Percentiles rank a stretch among this genome's conserved stretches.
Conservation (phyloP, 1,140 invertebrate species). For the Battus philenor region DNA sequence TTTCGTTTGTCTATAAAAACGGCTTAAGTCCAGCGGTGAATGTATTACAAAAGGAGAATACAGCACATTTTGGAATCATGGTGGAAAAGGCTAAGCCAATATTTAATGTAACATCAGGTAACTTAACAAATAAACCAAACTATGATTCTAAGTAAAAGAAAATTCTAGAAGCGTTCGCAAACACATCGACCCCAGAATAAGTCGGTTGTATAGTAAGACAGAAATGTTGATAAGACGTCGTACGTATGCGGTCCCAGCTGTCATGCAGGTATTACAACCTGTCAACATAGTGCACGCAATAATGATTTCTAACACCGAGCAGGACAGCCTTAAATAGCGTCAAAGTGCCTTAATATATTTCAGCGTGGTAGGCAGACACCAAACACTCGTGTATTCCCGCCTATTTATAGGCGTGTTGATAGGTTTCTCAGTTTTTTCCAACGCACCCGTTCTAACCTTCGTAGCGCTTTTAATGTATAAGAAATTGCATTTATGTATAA, state of each 20-base stretch:
- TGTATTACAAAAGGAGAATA: too few relatives aligned
- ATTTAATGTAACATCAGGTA: too few relatives aligned
- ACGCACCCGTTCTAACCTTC: slow-evolving; percentile 2
- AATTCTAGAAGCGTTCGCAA: too few relatives aligned
- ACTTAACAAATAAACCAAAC: too few relatives aligned
- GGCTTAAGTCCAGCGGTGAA: too few relatives aligned
- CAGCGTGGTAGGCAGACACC: slow-evolving; percentile 7
- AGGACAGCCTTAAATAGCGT: background rate
- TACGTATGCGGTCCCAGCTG: slow-evolving; percentile 8
- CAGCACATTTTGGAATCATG: too few relatives aligned
- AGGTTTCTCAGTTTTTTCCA: slow-evolving; percentile 14
- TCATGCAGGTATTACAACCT: slow-evolving; percentile 13
- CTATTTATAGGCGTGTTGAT: slow-evolving; percentile 16
- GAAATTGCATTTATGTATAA: background rate
- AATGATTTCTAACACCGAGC: background rate
- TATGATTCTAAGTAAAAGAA: too few relatives aligned
- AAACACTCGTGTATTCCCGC: slow-evolving; percentile 14
- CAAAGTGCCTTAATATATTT: background rate
- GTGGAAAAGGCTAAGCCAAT: too few relatives aligned
- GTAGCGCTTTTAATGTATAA: background rate
- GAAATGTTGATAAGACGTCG: slow-evolving; percentile 11
- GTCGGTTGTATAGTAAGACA: background rate
- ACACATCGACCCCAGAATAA: slow-evolving; percentile 1
- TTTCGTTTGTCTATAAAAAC: too few relatives aligned
- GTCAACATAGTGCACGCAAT: slow-evolving; percentile 1